These are phyloP conservation scores for Heteractis magnifica DNA, from an alignment of 92 coral and sea anemone genomes.

Conservation along the genomic window DNA sequence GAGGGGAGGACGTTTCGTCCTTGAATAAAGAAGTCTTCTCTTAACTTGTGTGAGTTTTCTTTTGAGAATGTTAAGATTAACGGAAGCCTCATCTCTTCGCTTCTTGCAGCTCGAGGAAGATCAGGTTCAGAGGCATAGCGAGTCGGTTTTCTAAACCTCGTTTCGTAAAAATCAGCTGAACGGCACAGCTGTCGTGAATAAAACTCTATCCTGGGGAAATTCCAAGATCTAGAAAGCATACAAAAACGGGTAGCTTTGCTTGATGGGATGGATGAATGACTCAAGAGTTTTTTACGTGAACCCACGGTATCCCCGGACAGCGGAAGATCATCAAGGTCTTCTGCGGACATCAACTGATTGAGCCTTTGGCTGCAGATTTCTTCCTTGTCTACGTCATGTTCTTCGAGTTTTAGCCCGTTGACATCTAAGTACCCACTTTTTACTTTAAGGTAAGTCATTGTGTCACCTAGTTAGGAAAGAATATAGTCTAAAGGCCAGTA, in stretches of 20 bases:
- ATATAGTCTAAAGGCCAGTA: no score
- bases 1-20: neutral
- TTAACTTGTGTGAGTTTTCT: neutral
- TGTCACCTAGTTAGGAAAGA: neutral
- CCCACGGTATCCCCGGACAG: neutral
- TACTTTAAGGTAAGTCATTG: constrained; percentile 20
- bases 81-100: constrained; percentile 2
- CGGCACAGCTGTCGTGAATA: constrained; percentile 16
- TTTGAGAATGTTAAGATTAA: neutral
- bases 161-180: constrained; percentile 32
- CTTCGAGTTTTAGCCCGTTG: constrained; percentile 27
- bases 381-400: constrained; percentile 9
- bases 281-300: neutral
- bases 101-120: constrained; percentile 7
- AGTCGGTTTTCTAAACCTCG: constrained; percentile 1
- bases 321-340: neutral
- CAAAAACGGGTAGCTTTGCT: constrained; percentile 28
- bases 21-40: neutral
- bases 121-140: constrained; percentile 20
- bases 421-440: constrained; percentile 15
- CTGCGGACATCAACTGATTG: neutral
- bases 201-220: neutral
- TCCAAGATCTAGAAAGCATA: constrained; percentile 1
- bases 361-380: constrained; percentile 20
- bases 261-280: constrained; percentile 23